Evolutionary conservation across 2,888 invertebrate genomes (phyloP).

Genomic region (Cylloceria caligata): DNA sequence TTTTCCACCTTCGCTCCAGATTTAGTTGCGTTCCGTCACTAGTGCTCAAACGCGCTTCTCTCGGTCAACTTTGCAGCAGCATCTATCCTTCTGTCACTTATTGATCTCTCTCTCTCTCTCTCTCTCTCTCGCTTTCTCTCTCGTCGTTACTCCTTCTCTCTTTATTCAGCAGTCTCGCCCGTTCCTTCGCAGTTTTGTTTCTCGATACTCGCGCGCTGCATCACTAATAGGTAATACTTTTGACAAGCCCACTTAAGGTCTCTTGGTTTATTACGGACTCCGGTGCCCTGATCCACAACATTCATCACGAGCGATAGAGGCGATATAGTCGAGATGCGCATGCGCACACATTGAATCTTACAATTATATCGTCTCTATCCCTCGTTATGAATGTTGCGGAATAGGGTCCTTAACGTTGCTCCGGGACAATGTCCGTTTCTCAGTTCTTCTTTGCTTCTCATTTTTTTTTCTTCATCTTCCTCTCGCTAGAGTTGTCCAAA

Average conservation of each 20-base stretch:
- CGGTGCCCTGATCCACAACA: too few relatives aligned
- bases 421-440: constrained; percentile 48
- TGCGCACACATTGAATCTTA: background rate
- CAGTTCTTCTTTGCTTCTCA: constrained; percentile 11
- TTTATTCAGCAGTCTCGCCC: background rate
- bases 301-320: background rate
- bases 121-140: background rate
- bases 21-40: constrained; percentile 60
- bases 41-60: constrained; percentile 26
- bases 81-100: constrained; percentile 21
- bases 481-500: constrained; percentile 17
- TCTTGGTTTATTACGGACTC: background rate
- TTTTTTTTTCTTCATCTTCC: background rate
- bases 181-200: background rate
- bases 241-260: constrained; percentile 26
- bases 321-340: background rate
- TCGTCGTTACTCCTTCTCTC: background rate
- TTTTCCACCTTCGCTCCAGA: constrained; percentile 62
- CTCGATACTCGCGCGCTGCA: background rate
- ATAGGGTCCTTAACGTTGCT: constrained; percentile 26
- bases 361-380: constrained; percentile 13
- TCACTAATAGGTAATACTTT: constrained; percentile 42
- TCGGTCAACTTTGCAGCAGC: constrained; percentile 52
- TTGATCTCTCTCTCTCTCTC: background rate
- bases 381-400: constrained; percentile 23